Base-by-base conservation (phyloP, 2,797 vertebrate genomes). In the Sebastes variabilis region DNA sequence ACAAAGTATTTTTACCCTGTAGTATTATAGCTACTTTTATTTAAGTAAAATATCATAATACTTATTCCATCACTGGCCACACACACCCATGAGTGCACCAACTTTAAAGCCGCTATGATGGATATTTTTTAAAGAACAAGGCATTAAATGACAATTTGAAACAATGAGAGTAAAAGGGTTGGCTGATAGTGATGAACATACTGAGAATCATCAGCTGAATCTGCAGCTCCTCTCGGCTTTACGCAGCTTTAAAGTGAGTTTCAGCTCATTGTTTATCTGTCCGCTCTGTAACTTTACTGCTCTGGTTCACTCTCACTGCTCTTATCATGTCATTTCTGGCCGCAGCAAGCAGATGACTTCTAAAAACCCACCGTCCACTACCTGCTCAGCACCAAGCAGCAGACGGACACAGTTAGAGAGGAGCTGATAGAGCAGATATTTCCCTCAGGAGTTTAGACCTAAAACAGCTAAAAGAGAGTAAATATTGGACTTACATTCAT, bases 291-390 rank as follows among this genome's bases (percentile, higher is more conserved):
- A 22, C 5, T n/a, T 27, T 20, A 18, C 25, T 27, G 22, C 38
- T 25, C 14, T 65, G 62, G 22, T 65, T 54, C 20, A 22, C 27
- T 68, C 66, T 32, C 58, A 30, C 12, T 13, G 10, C 12, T 32
- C 46, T 36, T 20, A 62, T 34, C 14, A 18, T 32, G 29, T 14
- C 18, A 12, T n/a, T 66, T 29, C 1, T 24, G n/a, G 36, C 62
- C 0, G 4, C 22, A 32, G 46, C 3, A 52, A 1, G 4, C 66
- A 22, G 66, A 0, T 34, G n/a, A 24, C 13, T 0, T 24, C 34
- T 38, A 11, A 42, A 67, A 67, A 5, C 42, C 42, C 20, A 25
- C 14, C 32, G 6, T 18, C 30, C 30, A 52, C 46, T 11, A 69
- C 49, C 66, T 18, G 66, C 66, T 69, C 30, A 20, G 52, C 22